Percentiles rank a stretch among this genome's conserved stretches.
Evolutionary conservation across 2,113 vertebrate species (phyloP).

Genomic region (Tinamus guttatus): DNA sequence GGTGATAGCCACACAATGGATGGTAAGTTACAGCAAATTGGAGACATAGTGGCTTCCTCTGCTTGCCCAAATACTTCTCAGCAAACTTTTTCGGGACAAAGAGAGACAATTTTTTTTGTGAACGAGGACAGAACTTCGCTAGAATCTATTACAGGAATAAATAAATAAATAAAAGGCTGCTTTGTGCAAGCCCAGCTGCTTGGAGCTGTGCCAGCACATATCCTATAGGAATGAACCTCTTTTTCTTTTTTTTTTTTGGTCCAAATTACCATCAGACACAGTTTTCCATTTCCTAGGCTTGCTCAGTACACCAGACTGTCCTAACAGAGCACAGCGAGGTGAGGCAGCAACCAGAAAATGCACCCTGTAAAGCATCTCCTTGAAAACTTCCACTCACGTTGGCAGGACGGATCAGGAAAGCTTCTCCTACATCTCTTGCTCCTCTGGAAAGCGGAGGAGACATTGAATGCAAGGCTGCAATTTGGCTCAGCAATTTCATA

Average conservation of each 20-base stretch:
- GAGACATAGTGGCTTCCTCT: background rate
- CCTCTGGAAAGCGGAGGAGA: background rate
- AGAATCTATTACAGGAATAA: constrained; percentile 14
- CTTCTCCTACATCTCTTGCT: background rate
- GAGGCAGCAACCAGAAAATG: constrained; percentile 20
- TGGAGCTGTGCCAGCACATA: background rate
- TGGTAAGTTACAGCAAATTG: background rate
- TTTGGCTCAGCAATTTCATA: background rate
- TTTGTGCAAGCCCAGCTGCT: constrained; percentile 50
- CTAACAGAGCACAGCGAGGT: background rate
- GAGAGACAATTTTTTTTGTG: constrained; percentile 31
- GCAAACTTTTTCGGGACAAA: constrained; percentile 30
- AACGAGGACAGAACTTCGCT: background rate
- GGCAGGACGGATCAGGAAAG: background rate
- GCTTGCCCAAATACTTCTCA: background rate
- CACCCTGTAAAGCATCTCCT: background rate
- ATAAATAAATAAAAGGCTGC: constrained; percentile 25
- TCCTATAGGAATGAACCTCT: constrained; percentile 37
- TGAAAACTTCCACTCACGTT: background rate
- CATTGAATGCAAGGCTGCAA: background rate
- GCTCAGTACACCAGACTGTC: background rate
- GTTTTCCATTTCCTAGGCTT: constrained; percentile 35
- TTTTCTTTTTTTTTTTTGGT: background rate
- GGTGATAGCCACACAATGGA: background rate
- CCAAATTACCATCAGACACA: background rate